Conservation (phyloP, 2,888 invertebrate genomes). For the Dryobotodes eremita region DNA sequence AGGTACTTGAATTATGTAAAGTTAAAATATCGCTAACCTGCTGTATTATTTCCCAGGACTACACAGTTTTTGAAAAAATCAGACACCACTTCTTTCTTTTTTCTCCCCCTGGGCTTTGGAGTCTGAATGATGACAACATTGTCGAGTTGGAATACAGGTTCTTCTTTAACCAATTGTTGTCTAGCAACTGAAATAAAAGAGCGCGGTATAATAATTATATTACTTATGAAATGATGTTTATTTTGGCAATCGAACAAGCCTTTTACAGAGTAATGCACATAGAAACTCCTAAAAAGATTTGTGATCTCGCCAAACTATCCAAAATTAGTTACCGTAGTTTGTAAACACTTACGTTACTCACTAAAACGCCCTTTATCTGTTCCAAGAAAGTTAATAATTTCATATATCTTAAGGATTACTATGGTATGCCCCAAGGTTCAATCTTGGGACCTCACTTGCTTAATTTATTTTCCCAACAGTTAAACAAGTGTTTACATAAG, state of each 20-base stretch:
- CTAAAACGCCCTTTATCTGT: neutral
- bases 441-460: neutral
- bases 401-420: neutral
- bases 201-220: neutral
- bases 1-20: neutral
- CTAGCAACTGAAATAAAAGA: slow-evolving; percentile 69
- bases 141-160: slow-evolving; percentile 16
- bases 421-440: neutral
- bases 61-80: slow-evolving; percentile 30
- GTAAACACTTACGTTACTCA: neutral
- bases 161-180: slow-evolving; percentile 63
- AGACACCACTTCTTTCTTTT: slow-evolving; percentile 32
- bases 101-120: slow-evolving; percentile 3
- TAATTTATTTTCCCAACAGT: neutral
- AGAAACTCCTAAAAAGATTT: neutral
- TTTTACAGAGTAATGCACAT: neutral
- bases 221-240: neutral
- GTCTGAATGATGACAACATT: slow-evolving; percentile 2
- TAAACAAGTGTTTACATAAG: neutral
- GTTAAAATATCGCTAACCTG: slow-evolving; percentile 35
- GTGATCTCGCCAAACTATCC: neutral
- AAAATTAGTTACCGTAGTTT: neutral
- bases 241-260: neutral
- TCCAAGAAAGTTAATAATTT: neutral
- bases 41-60: neutral